These are phyloP conservation scores for Oreochromis aureus DNA, from an alignment of 2,113 vertebrate species.

Conservation along the genomic window DNA sequence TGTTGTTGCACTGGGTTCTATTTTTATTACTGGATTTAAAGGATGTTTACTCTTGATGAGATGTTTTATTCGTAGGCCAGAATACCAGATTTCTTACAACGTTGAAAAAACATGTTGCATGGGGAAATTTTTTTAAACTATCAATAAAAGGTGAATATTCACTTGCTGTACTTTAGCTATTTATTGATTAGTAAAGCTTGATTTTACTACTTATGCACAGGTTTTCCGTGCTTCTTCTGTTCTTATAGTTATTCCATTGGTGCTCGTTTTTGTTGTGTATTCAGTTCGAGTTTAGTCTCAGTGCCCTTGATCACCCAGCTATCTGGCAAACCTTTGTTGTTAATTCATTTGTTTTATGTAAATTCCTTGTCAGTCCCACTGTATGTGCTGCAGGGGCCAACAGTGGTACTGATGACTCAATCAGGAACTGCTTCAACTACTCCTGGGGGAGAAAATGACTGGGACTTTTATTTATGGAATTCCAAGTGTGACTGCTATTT, in stretches of 20 bases:
- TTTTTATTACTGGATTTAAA: background rate
- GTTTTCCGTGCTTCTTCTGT: background rate
- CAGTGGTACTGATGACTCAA: background rate
- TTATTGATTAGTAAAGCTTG: background rate
- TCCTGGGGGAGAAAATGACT: background rate
- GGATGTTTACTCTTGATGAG: background rate
- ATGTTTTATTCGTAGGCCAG: background rate
- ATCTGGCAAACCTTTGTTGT: background rate
- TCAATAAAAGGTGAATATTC: background rate
- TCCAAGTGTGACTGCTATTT: background rate
- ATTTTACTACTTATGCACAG: background rate
- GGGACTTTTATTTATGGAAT: constrained; percentile 15
- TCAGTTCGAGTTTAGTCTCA: background rate
- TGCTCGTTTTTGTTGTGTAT: background rate
- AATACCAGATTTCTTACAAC: background rate
- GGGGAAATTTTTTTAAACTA: accelerated
- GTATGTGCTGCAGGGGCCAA: background rate
- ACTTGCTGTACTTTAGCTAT: background rate
- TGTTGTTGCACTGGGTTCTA: background rate
- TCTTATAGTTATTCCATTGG: background rate
- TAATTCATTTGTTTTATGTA: background rate
- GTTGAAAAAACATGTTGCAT: background rate
- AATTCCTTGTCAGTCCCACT: background rate
- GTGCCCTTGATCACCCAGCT: background rate
- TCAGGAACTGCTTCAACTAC: background rate